Evolutionary conservation across 2,113 vertebrate genomes (phyloP).

Genomic region (Leptodactylus fuscus): DNA sequence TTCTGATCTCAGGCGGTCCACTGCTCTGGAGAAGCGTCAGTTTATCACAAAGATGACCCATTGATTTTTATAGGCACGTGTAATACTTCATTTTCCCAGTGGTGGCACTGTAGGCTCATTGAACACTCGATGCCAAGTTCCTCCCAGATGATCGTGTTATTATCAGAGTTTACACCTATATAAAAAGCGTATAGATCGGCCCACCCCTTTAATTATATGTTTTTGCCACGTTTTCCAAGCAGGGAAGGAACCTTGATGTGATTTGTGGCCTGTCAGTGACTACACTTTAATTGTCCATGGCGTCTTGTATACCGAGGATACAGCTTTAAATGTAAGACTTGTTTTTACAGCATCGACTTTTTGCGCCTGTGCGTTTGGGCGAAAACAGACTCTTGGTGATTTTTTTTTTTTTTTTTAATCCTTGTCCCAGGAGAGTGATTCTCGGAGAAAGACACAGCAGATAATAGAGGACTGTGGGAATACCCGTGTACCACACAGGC

Average conservation of each 20-base stretch:
- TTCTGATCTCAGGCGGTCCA: too few relatives aligned
- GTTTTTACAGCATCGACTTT: not conserved
- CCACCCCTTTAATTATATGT: too few relatives aligned
- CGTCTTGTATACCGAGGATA: too few relatives aligned
- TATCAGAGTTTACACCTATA: too few relatives aligned
- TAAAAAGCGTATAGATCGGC: too few relatives aligned
- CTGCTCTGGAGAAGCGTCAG: too few relatives aligned
- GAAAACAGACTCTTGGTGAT: constrained; percentile 14
- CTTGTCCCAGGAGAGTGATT: constrained; percentile 13
- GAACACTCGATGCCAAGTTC: not conserved
- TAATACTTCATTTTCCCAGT: not conserved
- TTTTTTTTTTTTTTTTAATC: constrained; percentile 39
- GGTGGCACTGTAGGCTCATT: not conserved
- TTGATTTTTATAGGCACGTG: not conserved
- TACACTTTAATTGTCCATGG: too few relatives aligned
- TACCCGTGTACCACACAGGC: constrained; percentile 29
- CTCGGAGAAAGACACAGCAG: constrained; percentile 24
- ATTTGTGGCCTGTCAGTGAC: not conserved
- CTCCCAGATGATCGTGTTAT: not conserved
- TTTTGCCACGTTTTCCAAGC: too few relatives aligned
- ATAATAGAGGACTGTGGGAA: constrained; percentile 50
- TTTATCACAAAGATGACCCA: too few relatives aligned
- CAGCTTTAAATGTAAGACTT: not conserved
- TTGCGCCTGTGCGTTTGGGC: not conserved
- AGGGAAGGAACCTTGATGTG: not conserved